Percentiles rank a stretch among this genome's conserved stretches.
Conservation (phyloP, 2,797 vertebrate genomes). For the Thamnophis elegans region DNA sequence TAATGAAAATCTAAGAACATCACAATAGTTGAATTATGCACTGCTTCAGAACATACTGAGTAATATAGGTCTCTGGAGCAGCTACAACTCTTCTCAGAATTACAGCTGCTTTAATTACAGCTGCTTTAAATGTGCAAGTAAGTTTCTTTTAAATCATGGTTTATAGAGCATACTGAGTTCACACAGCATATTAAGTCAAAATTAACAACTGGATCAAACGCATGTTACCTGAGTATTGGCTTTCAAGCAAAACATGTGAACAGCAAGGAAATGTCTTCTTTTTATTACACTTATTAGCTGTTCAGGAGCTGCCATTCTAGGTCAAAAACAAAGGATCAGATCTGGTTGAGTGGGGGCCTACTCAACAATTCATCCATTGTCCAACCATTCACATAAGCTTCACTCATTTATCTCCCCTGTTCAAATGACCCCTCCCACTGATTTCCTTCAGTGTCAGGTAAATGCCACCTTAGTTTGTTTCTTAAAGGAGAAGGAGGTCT, state of each 20-base stretch:
- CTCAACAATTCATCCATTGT: background rate
- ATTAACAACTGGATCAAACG: background rate
- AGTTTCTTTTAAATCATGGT: background rate
- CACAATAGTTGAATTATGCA: background rate
- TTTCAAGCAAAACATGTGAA: background rate
- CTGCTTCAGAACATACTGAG: background rate
- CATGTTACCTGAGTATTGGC: background rate
- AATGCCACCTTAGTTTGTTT: background rate
- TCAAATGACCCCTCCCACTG: no score
- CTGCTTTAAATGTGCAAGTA: background rate
- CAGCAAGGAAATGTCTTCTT: background rate
- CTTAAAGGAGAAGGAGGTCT: background rate
- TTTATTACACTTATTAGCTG: background rate
- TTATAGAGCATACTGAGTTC: background rate
- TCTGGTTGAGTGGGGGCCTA: background rate
- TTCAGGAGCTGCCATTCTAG: background rate
- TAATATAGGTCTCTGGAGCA: background rate
- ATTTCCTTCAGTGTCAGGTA: background rate
- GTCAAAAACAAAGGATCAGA: background rate
- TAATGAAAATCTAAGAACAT: no score
- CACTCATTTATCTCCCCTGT: background rate
- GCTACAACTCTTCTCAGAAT: background rate
- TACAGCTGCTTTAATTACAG: background rate
- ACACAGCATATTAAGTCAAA: background rate
- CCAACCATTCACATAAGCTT: background rate